phyloP scores from a whole-genome alignment of 2,888 invertebrate genomes.

The Eupithecia vulgata region DNA sequence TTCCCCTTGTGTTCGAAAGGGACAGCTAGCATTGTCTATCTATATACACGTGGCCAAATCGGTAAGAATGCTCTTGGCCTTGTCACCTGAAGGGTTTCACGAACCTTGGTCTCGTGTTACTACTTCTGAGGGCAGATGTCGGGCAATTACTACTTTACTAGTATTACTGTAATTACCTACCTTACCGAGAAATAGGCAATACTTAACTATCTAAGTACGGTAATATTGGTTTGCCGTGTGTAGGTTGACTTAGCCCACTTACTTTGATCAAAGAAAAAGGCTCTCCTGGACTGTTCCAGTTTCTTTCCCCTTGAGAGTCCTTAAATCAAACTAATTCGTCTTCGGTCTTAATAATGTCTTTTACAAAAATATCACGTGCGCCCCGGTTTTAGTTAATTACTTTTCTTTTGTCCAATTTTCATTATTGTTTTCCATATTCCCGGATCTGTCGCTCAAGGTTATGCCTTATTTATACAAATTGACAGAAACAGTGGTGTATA shows the following conservation, averaged over 20 bases:
- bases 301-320: background rate
- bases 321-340: background rate
- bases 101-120: conserved; percentile 17
- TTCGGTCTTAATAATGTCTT: background rate
- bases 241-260: background rate
- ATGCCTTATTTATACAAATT: background rate
- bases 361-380: background rate
- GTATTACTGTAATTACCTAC: conserved; percentile 7
- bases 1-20: conserved; percentile 11
- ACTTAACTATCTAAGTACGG: background rate
- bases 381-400: conserved; percentile 1
- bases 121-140: background rate
- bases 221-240: background rate
- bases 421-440: background rate
- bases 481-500: background rate
- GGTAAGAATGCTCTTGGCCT: conserved; percentile 55
- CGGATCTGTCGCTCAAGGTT: background rate
- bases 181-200: background rate
- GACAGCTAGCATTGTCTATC: conserved; percentile 19
- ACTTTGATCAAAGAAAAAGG: background rate
- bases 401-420: background rate
- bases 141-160: background rate
- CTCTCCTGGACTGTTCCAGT: background rate
- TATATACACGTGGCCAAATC: conserved; percentile 38
- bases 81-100: conserved; percentile 58